Conservation (phyloP, 2,113 vertebrate genomes). For the Engraulis encrasicolus region DNA sequence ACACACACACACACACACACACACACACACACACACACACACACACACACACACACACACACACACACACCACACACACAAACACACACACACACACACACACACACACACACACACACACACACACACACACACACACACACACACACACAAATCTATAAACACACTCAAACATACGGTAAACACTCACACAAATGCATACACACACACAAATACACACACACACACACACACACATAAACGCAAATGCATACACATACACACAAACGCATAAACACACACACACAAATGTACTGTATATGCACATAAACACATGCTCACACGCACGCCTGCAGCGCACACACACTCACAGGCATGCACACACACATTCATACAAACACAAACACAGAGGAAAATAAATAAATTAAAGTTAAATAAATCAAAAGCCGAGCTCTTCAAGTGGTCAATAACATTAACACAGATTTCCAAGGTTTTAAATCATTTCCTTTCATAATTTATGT, state of each 20-base stretch:
- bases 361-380: neutral
- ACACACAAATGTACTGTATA: neutral
- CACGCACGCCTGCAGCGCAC: too few species aligned
- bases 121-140: neutral
- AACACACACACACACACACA: too few species aligned
- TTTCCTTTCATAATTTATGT: slow-evolving; percentile 24
- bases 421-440: neutral
- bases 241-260: too few species aligned
- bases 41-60: neutral
- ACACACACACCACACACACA: neutral
- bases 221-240: neutral
- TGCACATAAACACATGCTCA: neutral
- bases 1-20: too few species aligned
- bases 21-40: neutral
- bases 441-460: neutral
- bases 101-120: neutral
- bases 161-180: too few species aligned
- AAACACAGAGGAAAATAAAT: neutral
- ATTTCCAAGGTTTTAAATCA: neutral
- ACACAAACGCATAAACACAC: neutral
- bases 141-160: neutral
- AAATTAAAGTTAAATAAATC: too few species aligned
- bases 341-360: neutral
- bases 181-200: neutral
- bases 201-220: neutral